A percentile compares a stretch with the other conserved stretches of the same genome.
Conservation (phyloP, 2,797 vertebrate genomes). For the Clamator glandarius region DNA sequence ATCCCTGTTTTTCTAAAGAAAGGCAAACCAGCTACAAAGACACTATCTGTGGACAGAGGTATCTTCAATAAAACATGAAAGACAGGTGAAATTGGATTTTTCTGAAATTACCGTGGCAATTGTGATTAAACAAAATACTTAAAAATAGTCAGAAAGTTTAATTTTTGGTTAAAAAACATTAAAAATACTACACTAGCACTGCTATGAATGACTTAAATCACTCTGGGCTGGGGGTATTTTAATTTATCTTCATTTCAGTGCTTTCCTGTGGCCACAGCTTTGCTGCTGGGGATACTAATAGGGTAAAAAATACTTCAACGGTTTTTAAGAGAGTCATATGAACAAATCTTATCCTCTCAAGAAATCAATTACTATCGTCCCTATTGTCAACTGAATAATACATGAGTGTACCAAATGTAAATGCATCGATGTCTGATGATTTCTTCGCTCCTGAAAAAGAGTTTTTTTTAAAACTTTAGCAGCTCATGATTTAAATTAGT, state of each 20-base stretch:
- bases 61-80: neutral
- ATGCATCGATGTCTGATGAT: conserved; percentile 14
- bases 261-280: neutral
- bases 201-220: neutral
- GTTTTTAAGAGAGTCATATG: too few species aligned
- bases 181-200: neutral
- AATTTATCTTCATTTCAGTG: neutral
- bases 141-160: neutral
- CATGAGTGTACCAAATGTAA: conserved; percentile 5
- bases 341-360: conserved; percentile 10
- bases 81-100: neutral
- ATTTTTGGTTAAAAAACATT: neutral
- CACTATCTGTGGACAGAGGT: neutral
- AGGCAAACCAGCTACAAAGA: neutral
- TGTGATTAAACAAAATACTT: neutral
- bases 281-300: neutral
- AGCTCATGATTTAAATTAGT: conserved; percentile 20
- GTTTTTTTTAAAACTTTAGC: conserved; percentile 22
- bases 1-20: neutral
- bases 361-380: conserved; percentile 27
- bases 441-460: conserved; percentile 8
- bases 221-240: accelerated
- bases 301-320: neutral
- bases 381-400: conserved; percentile 35
- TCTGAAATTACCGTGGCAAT: neutral